These are phyloP conservation scores for Arremon aurantiirostris DNA, from an alignment of 2,797 vertebrate species.

Conservation along the genomic window DNA sequence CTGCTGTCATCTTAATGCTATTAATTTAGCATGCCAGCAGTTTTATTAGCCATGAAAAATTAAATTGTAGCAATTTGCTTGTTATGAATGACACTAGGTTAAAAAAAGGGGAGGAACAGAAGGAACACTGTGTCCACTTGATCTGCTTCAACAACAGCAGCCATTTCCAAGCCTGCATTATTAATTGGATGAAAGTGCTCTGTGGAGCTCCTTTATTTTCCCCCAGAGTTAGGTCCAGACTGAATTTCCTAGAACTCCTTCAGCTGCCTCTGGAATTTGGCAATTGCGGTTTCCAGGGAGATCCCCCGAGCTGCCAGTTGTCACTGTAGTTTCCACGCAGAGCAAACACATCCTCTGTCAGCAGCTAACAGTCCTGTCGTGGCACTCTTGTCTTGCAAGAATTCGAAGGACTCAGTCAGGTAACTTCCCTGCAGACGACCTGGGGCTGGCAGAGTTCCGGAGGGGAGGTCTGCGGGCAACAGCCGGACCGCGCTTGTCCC, in stretches of 20 bases:
- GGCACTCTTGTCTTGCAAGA: constrained; percentile 72
- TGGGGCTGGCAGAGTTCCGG: constrained; percentile 85
- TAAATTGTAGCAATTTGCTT: not conserved
- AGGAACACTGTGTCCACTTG: not conserved
- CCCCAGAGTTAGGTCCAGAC: not conserved
- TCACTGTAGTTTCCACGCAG: not conserved
- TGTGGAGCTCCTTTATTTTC: not conserved
- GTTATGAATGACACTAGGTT: not conserved
- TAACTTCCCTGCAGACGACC: constrained; percentile 84
- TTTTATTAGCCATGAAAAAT: not conserved
- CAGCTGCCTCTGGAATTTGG: not conserved
- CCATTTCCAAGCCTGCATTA: not conserved
- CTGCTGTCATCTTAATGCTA: not conserved
- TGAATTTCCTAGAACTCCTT: not conserved
- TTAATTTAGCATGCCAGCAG: not conserved
- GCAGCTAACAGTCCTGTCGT: constrained; percentile 13
- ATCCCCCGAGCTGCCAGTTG: not conserved
- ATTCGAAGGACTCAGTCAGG: constrained; percentile 93
- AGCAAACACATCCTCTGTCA: not conserved
- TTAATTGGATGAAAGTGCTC: not conserved
- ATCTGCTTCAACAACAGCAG: not conserved
- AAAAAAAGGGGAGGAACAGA: not conserved
- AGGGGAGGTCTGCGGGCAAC: constrained; percentile 93
- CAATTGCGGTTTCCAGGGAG: not conserved
- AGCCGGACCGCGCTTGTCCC: constrained; percentile 90